These are phyloP conservation scores for Tachina lurida DNA, from an alignment of 2,888 invertebrate species.

Conservation along the genomic window DNA sequence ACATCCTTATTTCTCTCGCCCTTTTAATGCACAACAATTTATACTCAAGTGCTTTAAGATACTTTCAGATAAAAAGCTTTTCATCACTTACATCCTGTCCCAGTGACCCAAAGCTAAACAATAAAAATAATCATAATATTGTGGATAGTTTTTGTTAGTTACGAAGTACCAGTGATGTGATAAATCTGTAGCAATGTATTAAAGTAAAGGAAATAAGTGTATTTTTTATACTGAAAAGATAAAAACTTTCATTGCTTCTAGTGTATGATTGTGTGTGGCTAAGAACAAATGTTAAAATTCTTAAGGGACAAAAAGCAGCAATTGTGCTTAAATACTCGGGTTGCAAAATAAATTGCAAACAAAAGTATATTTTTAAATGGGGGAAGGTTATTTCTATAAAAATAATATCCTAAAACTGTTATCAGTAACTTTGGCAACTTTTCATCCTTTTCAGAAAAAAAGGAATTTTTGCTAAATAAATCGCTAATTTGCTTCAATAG, in stretches of 20 bases:
- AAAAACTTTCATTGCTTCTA: not conserved
- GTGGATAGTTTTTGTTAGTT: not conserved
- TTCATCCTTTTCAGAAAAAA: too few species aligned
- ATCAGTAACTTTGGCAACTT: too few species aligned
- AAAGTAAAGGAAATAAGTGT: not conserved
- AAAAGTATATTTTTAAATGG: too few species aligned
- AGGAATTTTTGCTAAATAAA: too few species aligned
- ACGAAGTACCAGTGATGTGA: slow-evolving; percentile 16
- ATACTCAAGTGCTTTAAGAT: not conserved
- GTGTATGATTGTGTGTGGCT: not conserved
- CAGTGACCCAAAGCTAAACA: slow-evolving; percentile 17
- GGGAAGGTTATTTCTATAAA: too few species aligned
- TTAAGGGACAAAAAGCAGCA: too few species aligned
- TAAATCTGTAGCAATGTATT: not conserved
- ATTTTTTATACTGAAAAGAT: not conserved
- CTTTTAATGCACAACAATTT: not conserved
- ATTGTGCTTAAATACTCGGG: too few species aligned
- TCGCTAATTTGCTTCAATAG: too few species aligned
- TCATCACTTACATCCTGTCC: not conserved
- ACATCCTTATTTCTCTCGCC: too few species aligned
- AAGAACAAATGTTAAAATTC: too few species aligned
- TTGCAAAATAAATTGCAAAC: too few species aligned
- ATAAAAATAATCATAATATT: slow-evolving; percentile 50
- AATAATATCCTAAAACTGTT: too few species aligned
- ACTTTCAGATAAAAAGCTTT: not conserved